Evolutionary conservation across 2,888 invertebrate genomes (phyloP).

Genomic region (Andrena praecox): DNA sequence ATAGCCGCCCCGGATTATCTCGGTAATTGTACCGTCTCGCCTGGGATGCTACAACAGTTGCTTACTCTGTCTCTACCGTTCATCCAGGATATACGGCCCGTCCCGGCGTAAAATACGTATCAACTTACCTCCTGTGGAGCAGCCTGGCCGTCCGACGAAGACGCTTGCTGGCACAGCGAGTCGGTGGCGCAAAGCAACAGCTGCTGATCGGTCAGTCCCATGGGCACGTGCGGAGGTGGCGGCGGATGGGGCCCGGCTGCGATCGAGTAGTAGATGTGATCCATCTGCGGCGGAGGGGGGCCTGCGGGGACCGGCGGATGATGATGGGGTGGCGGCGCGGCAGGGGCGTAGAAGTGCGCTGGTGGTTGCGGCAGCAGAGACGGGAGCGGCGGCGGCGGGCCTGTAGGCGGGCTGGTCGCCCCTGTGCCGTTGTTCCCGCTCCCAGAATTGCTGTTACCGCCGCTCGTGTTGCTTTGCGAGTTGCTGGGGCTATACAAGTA

Average conservation of each 20-base stretch:
- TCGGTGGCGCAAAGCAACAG: constrained; percentile 80
- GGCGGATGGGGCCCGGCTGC: constrained; percentile 77
- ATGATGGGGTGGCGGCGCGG: constrained; percentile 79
- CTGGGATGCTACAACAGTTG: too few relatives aligned
- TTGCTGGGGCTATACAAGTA: constrained; percentile 84
- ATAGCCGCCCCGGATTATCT: too few relatives aligned
- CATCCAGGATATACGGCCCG: too few relatives aligned
- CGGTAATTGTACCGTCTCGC: too few relatives aligned
- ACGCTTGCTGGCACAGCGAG: constrained; percentile 75
- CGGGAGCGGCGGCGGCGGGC: constrained; percentile 72
- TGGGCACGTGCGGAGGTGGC: constrained; percentile 76
- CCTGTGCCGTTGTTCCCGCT: constrained; percentile 76
- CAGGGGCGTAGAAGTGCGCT: constrained; percentile 76
- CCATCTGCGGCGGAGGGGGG: constrained; percentile 79
- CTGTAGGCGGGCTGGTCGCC: constrained; percentile 76
- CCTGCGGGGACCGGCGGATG: constrained; percentile 77
- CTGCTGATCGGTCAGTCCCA: constrained; percentile 81
- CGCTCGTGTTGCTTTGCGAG: constrained; percentile 79
- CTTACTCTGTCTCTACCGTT: constrained; percentile 1
- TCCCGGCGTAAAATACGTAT: not conserved
- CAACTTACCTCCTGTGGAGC: constrained; percentile 80
- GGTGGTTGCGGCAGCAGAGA: constrained; percentile 74
- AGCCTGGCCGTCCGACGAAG: constrained; percentile 77
- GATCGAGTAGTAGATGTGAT: constrained; percentile 82
- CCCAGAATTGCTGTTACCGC: constrained; percentile 68